These are phyloP conservation scores for Dynastes hyllus DNA, from an alignment of 2,888 invertebrate species.

Conservation along the genomic window DNA sequence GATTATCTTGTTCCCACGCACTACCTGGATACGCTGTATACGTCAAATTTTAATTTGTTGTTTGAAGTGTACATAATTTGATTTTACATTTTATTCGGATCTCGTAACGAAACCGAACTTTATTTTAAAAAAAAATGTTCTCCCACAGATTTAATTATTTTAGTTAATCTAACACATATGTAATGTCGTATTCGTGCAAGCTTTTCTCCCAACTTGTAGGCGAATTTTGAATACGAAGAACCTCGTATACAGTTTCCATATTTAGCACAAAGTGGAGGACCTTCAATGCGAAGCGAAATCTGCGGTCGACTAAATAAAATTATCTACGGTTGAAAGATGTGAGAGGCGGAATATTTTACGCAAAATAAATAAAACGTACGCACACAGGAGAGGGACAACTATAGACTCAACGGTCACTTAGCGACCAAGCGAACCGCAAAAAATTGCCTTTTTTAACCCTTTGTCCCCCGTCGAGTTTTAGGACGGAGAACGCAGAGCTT, in stretches of 20 bases:
- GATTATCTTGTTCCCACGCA: no score
- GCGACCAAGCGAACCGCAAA: slow-evolving; percentile 14
- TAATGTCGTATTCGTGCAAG: not conserved
- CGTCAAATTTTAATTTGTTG: no score
- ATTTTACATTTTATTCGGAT: no score
- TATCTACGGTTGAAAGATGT: slow-evolving; percentile 21
- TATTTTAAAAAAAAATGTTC: no score
- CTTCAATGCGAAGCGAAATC: not conserved
- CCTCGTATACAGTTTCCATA: not conserved
- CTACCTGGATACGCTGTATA: no score
- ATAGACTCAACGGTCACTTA: slow-evolving; percentile 34
- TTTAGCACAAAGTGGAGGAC: not conserved
- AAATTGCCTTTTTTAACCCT: not conserved
- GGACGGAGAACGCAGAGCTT: not conserved
- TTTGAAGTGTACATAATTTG: no score
- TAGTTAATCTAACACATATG: not conserved
- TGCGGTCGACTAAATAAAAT: slow-evolving; percentile 14
- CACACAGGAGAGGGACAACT: not conserved
- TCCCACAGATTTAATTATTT: not conserved
- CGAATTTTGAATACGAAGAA: not conserved
- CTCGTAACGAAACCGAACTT: no score
- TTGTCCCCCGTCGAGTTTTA: not conserved
- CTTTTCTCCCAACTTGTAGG: not conserved
- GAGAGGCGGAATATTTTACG: slow-evolving; percentile 29
- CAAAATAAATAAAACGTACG: slow-evolving; percentile 26